phyloP scores from a whole-genome alignment of 2,113 vertebrate genomes.

The Hypocryptadius cinnamomeus region DNA sequence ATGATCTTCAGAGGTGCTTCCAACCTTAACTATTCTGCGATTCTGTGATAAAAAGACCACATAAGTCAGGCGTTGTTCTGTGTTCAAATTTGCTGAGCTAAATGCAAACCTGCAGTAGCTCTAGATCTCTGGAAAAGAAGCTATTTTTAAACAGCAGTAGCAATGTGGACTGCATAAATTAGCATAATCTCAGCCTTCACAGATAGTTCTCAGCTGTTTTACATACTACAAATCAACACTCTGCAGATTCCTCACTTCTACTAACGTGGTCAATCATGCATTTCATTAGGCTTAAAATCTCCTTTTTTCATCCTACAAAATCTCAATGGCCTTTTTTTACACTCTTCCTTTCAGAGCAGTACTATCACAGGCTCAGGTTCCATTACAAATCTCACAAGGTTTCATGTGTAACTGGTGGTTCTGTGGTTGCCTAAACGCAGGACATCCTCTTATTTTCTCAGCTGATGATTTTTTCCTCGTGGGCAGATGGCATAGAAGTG shows the following conservation, averaged over 20 bases:
- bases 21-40: neutral
- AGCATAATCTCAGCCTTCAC: slow-evolving; percentile 62
- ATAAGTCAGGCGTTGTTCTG: neutral
- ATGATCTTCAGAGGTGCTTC: neutral
- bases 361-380: neutral
- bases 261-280: neutral
- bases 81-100: neutral
- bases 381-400: neutral
- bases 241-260: neutral
- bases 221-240: slow-evolving; percentile 42
- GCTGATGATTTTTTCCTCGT: neutral
- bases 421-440: slow-evolving; percentile 7
- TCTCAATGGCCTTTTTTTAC: neutral
- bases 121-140: slow-evolving; percentile 41
- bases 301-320: neutral
- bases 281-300: neutral
- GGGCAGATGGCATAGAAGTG: slow-evolving; percentile 56
- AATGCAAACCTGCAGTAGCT: slow-evolving; percentile 1
- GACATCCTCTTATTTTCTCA: slow-evolving; percentile 1
- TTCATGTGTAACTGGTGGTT: neutral
- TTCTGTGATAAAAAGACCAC: neutral
- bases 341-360: neutral
- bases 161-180: slow-evolving; percentile 67
- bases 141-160: slow-evolving; percentile 67
- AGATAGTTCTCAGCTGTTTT: slow-evolving; percentile 29